Percentiles rank a stretch among this genome's conserved stretches.
phyloP scores from a whole-genome alignment of 2,113 vertebrate genomes.

The Hemiprocne comata region DNA sequence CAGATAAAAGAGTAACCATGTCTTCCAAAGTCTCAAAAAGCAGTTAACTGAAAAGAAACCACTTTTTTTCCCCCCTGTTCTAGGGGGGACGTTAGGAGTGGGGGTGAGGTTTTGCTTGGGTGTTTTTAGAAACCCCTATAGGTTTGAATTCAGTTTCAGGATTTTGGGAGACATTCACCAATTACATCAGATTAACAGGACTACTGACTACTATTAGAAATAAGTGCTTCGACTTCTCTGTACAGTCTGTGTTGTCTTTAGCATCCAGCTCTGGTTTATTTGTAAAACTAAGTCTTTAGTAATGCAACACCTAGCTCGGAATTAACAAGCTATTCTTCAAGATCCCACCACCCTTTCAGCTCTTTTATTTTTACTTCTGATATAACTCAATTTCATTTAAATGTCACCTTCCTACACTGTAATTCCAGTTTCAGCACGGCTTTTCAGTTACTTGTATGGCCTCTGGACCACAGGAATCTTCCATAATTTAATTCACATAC shows the following conservation, averaged over 20 bases:
- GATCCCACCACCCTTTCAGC: not conserved
- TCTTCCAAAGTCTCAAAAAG: not conserved
- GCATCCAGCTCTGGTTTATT: not conserved
- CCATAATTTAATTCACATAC: not conserved
- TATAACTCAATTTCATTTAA: not conserved
- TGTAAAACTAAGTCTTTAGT: not conserved
- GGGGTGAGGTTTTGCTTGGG: fast-evolving
- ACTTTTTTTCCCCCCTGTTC: not conserved
- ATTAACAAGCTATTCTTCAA: not conserved
- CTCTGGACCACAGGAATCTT: not conserved
- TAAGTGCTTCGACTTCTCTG: not conserved
- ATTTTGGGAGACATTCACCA: not conserved
- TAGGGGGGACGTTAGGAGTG: fast-evolving
- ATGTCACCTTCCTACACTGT: not conserved
- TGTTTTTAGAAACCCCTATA: not conserved
- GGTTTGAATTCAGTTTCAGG: not conserved
- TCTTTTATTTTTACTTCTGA: not conserved
- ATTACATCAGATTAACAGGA: not conserved
- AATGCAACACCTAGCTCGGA: not conserved
- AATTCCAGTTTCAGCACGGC: not conserved
- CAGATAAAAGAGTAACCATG: not conserved
- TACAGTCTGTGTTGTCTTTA: not conserved
- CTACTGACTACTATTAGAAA: not conserved
- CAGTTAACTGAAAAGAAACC: not conserved
- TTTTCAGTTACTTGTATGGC: not conserved